Conservation (phyloP, 1,140 invertebrate genomes). For the Aphaenogaster floridana region DNA sequence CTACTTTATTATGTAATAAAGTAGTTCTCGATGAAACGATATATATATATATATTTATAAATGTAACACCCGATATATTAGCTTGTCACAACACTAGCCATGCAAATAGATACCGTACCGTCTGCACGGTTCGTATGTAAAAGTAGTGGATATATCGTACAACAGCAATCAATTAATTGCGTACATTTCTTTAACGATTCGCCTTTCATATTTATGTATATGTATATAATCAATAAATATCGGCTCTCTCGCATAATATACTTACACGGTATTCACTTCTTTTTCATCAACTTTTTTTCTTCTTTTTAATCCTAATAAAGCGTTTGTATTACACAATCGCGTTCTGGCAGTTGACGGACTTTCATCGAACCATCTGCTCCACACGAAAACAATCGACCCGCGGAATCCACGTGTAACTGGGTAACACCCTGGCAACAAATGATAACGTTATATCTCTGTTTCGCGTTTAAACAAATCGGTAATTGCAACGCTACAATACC, state of each 20-base stretch:
- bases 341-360: slow-evolving; percentile 95
- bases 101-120: slow-evolving; percentile 37
- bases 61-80: slow-evolving; percentile 43
- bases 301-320: slow-evolving; percentile 81
- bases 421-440: slow-evolving; percentile 92
- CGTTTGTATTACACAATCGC: slow-evolving; percentile 87
- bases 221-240: slow-evolving; percentile 60
- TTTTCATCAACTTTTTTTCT: slow-evolving; percentile 53
- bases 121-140: slow-evolving; percentile 55
- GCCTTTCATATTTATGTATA: not conserved
- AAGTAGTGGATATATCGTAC: slow-evolving; percentile 55
- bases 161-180: slow-evolving; percentile 50
- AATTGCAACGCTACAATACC: slow-evolving; percentile 69
- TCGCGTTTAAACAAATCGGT: slow-evolving; percentile 1
- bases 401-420: slow-evolving; percentile 96
- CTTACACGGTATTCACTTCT: slow-evolving; percentile 48
- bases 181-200: slow-evolving; percentile 27
- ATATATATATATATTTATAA: slow-evolving; percentile 47
- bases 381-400: slow-evolving; percentile 97
- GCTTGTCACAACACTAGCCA: slow-evolving; percentile 47
- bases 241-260: slow-evolving; percentile 36
- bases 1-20: slow-evolving; percentile 51
- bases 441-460: not conserved
- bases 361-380: slow-evolving; percentile 99
- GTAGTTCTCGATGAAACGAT: slow-evolving; percentile 42